Evolutionary conservation across 2,113 vertebrate genomes (phyloP).

Genomic region (Phalacrocorax aristotelis): DNA sequence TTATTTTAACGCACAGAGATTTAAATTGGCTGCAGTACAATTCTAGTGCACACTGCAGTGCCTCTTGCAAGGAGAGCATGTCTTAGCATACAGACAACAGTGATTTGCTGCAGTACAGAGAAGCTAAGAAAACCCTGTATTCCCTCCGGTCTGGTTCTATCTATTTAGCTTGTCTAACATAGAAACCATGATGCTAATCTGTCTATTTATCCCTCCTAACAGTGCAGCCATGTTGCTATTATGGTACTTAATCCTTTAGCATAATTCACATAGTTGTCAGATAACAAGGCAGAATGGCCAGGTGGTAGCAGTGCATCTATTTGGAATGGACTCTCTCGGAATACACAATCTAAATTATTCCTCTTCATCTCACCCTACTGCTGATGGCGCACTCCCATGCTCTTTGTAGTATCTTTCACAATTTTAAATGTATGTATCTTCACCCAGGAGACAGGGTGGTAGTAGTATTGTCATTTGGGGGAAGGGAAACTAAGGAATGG

Average conservation of each 20-base stretch:
- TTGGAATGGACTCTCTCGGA: neutral
- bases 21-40: neutral
- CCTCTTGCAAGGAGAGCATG: neutral
- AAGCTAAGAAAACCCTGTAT: neutral
- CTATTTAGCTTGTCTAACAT: slow-evolving; percentile 35
- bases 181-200: slow-evolving; percentile 33
- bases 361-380: neutral
- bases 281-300: slow-evolving; percentile 33
- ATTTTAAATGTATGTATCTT: neutral
- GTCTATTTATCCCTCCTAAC: slow-evolving; percentile 46
- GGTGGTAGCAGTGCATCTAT: slow-evolving; percentile 24
- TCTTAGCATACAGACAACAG: neutral
- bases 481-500: neutral
- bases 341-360: neutral
- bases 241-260: slow-evolving; percentile 38
- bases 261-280: slow-evolving; percentile 37
- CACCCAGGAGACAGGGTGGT: neutral
- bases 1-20: neutral
- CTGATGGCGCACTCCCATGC: neutral
- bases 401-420: neutral
- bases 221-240: slow-evolving; percentile 41
- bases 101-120: neutral
- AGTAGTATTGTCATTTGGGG: neutral
- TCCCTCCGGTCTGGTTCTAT: slow-evolving; percentile 42
- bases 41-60: neutral